Base-by-base conservation (phyloP, 2,888 invertebrate genomes). In the Rhingia campestris region DNA sequence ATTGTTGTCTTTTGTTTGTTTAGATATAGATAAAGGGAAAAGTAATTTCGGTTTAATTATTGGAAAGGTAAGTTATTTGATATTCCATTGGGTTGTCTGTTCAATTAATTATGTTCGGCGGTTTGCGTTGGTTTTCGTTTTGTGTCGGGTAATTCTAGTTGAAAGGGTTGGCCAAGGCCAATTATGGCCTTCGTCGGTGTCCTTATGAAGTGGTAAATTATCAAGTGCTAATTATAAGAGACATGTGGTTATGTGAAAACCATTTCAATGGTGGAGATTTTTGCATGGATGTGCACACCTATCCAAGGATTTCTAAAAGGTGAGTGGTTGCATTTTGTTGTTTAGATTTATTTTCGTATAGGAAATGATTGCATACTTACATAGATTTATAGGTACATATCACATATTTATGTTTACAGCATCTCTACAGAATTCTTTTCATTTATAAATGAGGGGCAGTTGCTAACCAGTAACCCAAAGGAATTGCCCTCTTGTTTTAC, bases 1-100 rank as follows among this genome's bases (percentile, higher is more conserved):
- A 76, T 72, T 81, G 35, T 39, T 37, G 33, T 51, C 53, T 67
- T 56, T 73, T 73, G 63, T 79, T 77, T 63, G 54, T 73, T 77
- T 72, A 3, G 12, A 53, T 41, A 10, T 22, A 22, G 1, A 22
- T 1, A 1, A 22, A 22, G 22, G 22, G 39, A 54, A 35, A 32
- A 10, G 2, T 72, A 6, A 37, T 56, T 64, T 70, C 30, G 56
- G 56, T 51, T 53, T 53, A 63, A 33, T 58, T 53, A 45, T n/a
- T 3, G 7, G 51, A 67, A 82, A 82, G 82, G 82, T 82, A 82
- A 82, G 82, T 82, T 49, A 35, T 32, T 54, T 61, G n/a, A 53
- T 63, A 32, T 51, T 41, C 6, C 7, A 37, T 7, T 35, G 33
- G 5, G 12, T 9, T 32, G 7, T 32, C 0, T 10, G 9, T 22